Percentiles rank a stretch among this genome's conserved stretches.
Conservation (phyloP, 35 echinoderm and acorn worm species). For the Hemicentrotus pulcherrimus region DNA sequence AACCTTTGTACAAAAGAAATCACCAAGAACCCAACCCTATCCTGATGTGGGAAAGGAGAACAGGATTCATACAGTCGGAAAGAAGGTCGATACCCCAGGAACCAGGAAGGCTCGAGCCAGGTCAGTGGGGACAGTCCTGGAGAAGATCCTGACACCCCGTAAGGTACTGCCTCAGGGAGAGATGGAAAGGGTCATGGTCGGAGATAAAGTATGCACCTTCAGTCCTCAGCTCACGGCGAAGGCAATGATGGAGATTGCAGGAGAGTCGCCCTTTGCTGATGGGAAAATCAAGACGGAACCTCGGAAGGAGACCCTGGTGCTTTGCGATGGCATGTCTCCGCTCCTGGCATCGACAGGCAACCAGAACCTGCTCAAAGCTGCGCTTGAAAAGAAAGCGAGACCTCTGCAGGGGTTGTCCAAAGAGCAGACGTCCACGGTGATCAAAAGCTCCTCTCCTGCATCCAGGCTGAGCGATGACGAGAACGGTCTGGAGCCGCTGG, state of each 20-base stretch:
- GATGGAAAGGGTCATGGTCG: slow-evolving; percentile 17
- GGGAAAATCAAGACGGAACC: slow-evolving; percentile 53
- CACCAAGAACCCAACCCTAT: not conserved
- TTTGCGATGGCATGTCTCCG: slow-evolving; percentile 84
- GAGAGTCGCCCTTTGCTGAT: slow-evolving; percentile 56
- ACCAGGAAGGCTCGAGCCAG: slow-evolving; percentile 14
- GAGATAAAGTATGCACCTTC: slow-evolving; percentile 39
- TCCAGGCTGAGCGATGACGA: not conserved
- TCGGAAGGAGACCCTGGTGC: slow-evolving; percentile 60
- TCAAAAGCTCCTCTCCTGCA: slow-evolving; percentile 52
- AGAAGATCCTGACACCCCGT: not conserved
- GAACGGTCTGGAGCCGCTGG: not conserved
- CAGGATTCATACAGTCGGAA: not conserved
- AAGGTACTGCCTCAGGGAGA: not conserved
- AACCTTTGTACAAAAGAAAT: slow-evolving; percentile 20
- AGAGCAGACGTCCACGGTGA: slow-evolving; percentile 58
- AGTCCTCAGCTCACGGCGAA: slow-evolving; percentile 57
- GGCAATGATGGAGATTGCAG: slow-evolving; percentile 57
- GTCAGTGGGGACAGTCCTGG: slow-evolving; percentile 20
- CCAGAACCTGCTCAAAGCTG: not conserved
- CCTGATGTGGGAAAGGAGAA: slow-evolving; percentile 22
- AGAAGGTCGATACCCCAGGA: not conserved
- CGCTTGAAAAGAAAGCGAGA: not conserved
- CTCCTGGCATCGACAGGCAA: slow-evolving; percentile 25
- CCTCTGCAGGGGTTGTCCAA: slow-evolving; percentile 48